Evolutionary conservation across 1,140 invertebrate species (phyloP), one percentile per base, ranked within the genome.

Genomic region (Hypsibius dujardini): DNA sequence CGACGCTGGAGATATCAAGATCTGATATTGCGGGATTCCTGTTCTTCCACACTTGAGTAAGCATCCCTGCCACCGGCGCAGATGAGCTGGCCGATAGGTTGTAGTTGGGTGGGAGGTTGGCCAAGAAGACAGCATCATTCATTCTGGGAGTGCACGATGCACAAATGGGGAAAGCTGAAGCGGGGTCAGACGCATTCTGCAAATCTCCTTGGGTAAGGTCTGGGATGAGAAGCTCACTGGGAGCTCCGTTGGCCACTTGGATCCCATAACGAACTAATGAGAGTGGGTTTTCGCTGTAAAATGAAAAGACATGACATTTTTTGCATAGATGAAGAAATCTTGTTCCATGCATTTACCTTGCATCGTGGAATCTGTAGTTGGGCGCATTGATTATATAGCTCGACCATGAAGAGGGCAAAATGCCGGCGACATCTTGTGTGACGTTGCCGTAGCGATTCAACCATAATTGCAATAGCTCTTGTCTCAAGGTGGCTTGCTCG

Each of bases 391-490:
- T 3, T 3, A 67, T 42, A 42, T 67, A 67, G 7, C 12, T 3
- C 42, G 42, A 3, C 62, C 62, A 67, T 14, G 7, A 3, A 7
- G 7, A 7, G 7, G 42, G 42, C 12, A 3, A 3, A 67, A 67
- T 67, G 42, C 62, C 62, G 62, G 62, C 62, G 7, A 14, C 62
- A 42, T 67, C 62, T 67, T 67, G 7, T 3, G 42, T 7, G 42
- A 67, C 42, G 42, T 7, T 42, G 45, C 62, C 62, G 45, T 67
- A 42, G 7, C 7, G 12, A 42, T 67, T 42, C 62, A 7, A 3
- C 62, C 62, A 67, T 3, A n/a, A n/a, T n/a, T 56, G 50, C 50
- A 56, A n/a, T n/a, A 56, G n/a, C 50, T 7, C n/a, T n/a, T 56
- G 50, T n/a, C 7, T 7, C 50, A 56, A n/a, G n/a, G n/a, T n/a